Percentiles rank a stretch among this genome's conserved stretches.
Evolutionary conservation across 2,113 vertebrate genomes (phyloP).

Genomic region (Macquaria ambigua): DNA sequence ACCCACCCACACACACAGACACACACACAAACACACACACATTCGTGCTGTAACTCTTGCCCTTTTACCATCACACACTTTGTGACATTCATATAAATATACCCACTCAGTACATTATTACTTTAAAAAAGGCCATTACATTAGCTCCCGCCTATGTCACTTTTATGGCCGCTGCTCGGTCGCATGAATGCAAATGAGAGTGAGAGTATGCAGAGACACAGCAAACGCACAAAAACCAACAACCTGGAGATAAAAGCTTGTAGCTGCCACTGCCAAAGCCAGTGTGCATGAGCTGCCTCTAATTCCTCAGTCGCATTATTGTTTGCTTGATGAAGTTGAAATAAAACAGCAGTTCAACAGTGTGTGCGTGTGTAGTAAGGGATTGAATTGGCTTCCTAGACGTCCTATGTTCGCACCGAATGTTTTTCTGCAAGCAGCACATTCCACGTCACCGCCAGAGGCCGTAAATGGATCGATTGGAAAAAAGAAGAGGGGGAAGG

Average conservation of each 20-base stretch:
- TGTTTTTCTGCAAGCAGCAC: conserved; percentile 32
- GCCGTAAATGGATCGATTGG: conserved; percentile 3
- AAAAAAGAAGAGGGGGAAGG: not conserved
- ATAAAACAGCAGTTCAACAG: conserved; percentile 15
- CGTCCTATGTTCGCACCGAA: conserved; percentile 20
- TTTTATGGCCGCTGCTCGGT: conserved; percentile 51
- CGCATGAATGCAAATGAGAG: conserved; percentile 62
- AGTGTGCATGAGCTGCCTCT: conserved; percentile 1
- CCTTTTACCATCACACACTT: conserved; percentile 50
- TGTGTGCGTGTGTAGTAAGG: not conserved
- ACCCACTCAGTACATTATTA: conserved; percentile 63
- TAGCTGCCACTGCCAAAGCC: not conserved
- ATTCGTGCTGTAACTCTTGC: conserved; percentile 36
- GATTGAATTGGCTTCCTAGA: conserved; percentile 26
- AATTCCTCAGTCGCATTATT: conserved; percentile 30
- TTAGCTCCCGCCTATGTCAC: conserved; percentile 42
- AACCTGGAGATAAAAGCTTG: conserved; percentile 25
- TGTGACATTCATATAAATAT: conserved; percentile 65
- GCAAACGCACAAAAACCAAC: conserved; percentile 36
- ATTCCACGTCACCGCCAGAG: conserved; percentile 20
- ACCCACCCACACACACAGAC: not conserved
- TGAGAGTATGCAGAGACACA: not conserved
- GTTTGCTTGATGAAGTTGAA: conserved; percentile 42
- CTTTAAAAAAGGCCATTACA: conserved; percentile 58
- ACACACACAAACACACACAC: conserved; percentile 19